Base-by-base conservation (phyloP, 1,140 invertebrate species). In the Sitobion miscanthi region DNA sequence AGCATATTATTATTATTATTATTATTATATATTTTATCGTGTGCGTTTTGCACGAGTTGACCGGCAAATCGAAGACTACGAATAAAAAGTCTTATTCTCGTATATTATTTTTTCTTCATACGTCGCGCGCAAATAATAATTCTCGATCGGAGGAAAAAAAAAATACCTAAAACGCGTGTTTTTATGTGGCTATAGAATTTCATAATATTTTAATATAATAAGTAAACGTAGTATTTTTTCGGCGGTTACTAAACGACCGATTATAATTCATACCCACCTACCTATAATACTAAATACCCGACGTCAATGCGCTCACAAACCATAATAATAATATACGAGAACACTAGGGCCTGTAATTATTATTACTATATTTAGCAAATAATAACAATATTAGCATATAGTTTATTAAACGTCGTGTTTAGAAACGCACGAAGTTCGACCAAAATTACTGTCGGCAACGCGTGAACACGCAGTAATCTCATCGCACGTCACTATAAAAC, bases 41-140 rank as follows among this genome's bases (percentile, higher is more conserved):
- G 30, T n/a, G 47, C 86, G 86, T 87, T 87, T 87, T 49, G 86
- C 86, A 35, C 47, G 86, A 87, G 45, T 87, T 87, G 47, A n/a
- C 20, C 45, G 86, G 30, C 30, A 87, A 49, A 87, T 49, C 45
- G 45, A 87, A 49, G 3, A 87, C 23, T 8, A 42, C 9, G 42
- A 77, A 77, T 45, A 83, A 83, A 85, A 42, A 25, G 2, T 23
- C 23, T 30, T 42, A 42, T 42, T 69, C 2, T n/a, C 62, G 62
- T 77, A 85, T 25, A 45, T 45, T 9, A 23, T 85, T 83, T 25
- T 49, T 47, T 47, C 25, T n/a, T 17, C 30, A 7, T 87, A 49
- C 86, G 20, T 47, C 45, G 30, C 11, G n/a, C 30, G 3, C 30
- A 0, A 47, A 14, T 30, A 47, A 49, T 49, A 45, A 49, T 49